Conservation (phyloP, 2,888 invertebrate genomes). For the Synergus laeviventris region DNA sequence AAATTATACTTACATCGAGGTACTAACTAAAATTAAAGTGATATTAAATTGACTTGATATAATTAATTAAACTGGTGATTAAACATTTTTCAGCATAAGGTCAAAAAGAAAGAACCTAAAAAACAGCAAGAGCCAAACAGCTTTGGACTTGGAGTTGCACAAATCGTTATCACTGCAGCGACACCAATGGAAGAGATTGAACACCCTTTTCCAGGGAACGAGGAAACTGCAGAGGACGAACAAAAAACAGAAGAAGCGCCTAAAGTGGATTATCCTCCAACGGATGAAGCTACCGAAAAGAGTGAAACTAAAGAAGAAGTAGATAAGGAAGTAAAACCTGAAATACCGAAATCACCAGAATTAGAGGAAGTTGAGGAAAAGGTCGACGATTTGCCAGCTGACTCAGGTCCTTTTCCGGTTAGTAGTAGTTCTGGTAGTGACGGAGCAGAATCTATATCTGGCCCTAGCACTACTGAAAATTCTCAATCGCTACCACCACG, state of each 20-base stretch:
- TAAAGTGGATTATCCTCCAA: conserved; percentile 28
- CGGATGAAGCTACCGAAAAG: conserved; percentile 13
- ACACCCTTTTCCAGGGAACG: conserved; percentile 84
- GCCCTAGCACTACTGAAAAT: conserved; percentile 81
- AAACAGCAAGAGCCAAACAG: conserved; percentile 74
- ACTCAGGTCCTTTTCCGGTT: conserved; percentile 79
- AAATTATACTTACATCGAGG: background rate
- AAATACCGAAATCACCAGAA: conserved; percentile 53
- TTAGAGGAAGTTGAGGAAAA: conserved; percentile 56
- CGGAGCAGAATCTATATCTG: conserved; percentile 79
- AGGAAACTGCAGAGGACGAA: conserved; percentile 61
- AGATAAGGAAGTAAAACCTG: conserved; percentile 57
- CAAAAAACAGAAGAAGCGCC: conserved; percentile 50
- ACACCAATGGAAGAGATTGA: conserved; percentile 95
- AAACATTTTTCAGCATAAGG: conserved; percentile 37
- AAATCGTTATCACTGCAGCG: conserved; percentile 95
- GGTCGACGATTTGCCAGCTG: conserved; percentile 77
- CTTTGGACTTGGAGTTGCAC: conserved; percentile 88
- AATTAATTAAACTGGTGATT: background rate
- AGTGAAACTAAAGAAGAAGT: conserved; percentile 61
- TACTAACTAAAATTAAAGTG: background rate
- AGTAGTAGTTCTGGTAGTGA: conserved; percentile 84
- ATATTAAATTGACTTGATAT: background rate
- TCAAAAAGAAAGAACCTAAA: conserved; percentile 47
- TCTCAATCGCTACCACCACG: conserved; percentile 78